Conservation (phyloP, 2,797 vertebrate species). For the Notamacropus eugenii region DNA sequence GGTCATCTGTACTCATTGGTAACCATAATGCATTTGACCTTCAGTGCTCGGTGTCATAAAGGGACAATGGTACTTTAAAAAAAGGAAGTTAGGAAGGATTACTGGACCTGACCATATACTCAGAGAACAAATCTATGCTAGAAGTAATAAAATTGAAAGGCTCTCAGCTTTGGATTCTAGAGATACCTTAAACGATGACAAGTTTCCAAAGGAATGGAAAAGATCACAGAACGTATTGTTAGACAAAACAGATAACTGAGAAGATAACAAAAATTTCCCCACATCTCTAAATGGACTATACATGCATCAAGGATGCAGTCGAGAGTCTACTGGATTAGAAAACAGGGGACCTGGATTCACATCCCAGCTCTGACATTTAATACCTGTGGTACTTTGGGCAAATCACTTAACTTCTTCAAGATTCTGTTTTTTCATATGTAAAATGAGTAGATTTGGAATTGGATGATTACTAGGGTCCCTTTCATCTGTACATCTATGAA, state of each 20-base stretch:
- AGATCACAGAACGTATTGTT: background rate
- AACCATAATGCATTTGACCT: background rate
- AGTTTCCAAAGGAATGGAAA: background rate
- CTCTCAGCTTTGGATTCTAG: background rate
- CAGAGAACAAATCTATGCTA: background rate
- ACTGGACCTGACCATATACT: background rate
- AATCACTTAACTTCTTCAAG: background rate
- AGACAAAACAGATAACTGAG: background rate
- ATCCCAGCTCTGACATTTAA: background rate
- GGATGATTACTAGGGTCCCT: background rate
- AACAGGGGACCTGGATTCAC: background rate
- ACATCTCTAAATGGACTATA: background rate
- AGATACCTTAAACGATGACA: background rate
- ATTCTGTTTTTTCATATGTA: background rate
- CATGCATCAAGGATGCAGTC: background rate
- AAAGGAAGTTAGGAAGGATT: background rate
- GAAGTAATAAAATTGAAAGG: background rate
- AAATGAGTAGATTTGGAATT: background rate
- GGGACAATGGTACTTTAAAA: background rate
- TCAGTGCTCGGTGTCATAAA: background rate
- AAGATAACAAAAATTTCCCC: background rate
- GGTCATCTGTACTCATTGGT: background rate
- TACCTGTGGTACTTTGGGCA: background rate
- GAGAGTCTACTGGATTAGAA: background rate
- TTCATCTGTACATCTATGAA: background rate